Conservation (phyloP, 2,888 invertebrate genomes). For the Lepetodrilus schrolli region DNA sequence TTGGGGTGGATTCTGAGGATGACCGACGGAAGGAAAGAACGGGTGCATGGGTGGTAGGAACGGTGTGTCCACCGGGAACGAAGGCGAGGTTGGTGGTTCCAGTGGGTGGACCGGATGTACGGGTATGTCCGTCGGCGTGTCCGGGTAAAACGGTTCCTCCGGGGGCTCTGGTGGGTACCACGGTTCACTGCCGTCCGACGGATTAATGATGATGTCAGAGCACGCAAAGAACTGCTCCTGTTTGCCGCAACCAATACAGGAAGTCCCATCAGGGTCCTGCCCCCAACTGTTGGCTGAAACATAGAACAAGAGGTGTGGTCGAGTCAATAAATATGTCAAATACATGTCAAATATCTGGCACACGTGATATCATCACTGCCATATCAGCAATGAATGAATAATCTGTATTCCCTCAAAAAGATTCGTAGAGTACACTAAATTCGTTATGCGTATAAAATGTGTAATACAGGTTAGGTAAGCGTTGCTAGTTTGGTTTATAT, state of each 20-base stretch:
- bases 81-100: background rate
- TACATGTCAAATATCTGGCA: background rate
- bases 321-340: background rate
- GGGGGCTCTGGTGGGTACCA: too few relatives aligned
- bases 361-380: background rate
- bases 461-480: too few relatives aligned
- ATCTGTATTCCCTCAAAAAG: too few relatives aligned
- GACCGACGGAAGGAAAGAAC: background rate
- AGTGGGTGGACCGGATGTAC: background rate
- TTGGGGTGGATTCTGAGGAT: background rate
- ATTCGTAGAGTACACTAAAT: too few relatives aligned
- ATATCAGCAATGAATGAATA: too few relatives aligned
- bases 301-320: background rate
- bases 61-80: background rate
- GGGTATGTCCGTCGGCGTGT: background rate
- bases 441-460: too few relatives aligned
- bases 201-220: slow-evolving; percentile 44
- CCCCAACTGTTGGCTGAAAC: slow-evolving; percentile 54
- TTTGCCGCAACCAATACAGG: slow-evolving; percentile 49
- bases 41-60: background rate
- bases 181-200: background rate
- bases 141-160: background rate
- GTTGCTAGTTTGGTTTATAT: too few relatives aligned
- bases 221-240: slow-evolving; percentile 55
- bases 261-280: slow-evolving; percentile 41